Conservation (phyloP, 2,888 invertebrate species). For the Eristalinus aeneus region DNA sequence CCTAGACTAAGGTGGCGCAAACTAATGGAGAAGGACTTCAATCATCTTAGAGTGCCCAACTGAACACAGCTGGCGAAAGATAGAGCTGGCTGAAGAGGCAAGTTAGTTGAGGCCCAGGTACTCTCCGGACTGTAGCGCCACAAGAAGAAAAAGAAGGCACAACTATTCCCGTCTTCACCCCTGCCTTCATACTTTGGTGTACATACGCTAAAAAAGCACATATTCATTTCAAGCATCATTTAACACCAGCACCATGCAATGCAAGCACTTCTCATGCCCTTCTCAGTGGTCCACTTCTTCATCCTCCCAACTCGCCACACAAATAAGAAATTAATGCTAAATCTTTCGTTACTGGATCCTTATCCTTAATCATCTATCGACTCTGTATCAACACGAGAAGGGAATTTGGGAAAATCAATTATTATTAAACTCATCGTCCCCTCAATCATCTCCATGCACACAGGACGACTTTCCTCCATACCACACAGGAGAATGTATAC, state of each 20-base stretch:
- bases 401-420: not conserved
- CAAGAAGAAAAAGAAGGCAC: too few species aligned
- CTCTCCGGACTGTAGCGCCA: too few species aligned
- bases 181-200: too few species aligned
- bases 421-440: not conserved
- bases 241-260: not conserved
- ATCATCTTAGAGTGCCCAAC: too few species aligned
- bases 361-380: slow-evolving; percentile 4
- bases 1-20: too few species aligned
- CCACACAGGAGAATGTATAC: not conserved
- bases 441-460: slow-evolving; percentile 5
- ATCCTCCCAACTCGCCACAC: not conserved
- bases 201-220: too few species aligned
- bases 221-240: not conserved
- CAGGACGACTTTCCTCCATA: not conserved
- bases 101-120: too few species aligned
- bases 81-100: too few species aligned
- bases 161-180: too few species aligned
- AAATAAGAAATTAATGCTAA: not conserved
- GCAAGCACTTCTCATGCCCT: not conserved
- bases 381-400: not conserved
- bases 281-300: too few species aligned
- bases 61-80: too few species aligned
- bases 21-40: too few species aligned
- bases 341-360: not conserved